These are phyloP conservation scores for Phylloscopus trochilus DNA, from an alignment of 2,113 vertebrate genomes.

Conservation along the genomic window DNA sequence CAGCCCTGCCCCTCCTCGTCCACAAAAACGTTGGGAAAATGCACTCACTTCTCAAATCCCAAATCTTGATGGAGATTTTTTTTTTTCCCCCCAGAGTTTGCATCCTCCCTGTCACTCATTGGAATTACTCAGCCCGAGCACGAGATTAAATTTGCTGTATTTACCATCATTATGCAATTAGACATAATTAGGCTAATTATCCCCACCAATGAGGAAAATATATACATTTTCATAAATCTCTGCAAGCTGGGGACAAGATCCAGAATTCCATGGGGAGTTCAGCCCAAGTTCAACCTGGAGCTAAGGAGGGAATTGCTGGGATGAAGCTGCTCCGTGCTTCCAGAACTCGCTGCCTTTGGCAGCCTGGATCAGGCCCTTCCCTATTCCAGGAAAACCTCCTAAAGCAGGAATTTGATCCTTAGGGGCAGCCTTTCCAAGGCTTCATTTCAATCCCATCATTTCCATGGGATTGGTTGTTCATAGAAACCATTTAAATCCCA, in stretches of 20 bases:
- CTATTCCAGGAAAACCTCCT: background rate
- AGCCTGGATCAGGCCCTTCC: background rate
- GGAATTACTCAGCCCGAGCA: slow-evolving; percentile 56
- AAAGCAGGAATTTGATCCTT: background rate
- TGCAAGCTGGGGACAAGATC: background rate
- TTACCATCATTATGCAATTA: slow-evolving; percentile 73
- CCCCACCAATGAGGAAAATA: slow-evolving; percentile 52
- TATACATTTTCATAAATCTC: slow-evolving; percentile 53
- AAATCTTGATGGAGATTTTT: background rate
- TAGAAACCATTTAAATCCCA: background rate
- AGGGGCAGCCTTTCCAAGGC: background rate
- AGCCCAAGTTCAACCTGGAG: background rate
- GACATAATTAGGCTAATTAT: slow-evolving; percentile 69
- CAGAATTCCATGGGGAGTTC: background rate
- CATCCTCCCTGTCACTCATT: background rate
- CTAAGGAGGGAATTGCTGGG: background rate
- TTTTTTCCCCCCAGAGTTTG: background rate
- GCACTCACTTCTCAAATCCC: background rate
- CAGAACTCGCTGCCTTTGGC: fast-evolving
- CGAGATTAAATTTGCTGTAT: slow-evolving; percentile 65
- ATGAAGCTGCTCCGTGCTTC: fast-evolving
- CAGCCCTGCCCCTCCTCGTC: fast-evolving
- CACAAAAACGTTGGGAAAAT: background rate
- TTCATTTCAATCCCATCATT: background rate
- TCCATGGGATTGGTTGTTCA: background rate